Percentiles rank a stretch among this genome's conserved stretches.
These are phyloP conservation scores for Saccopteryx leptura DNA, from an alignment of 2,113 vertebrate species.

Conservation along the genomic window DNA sequence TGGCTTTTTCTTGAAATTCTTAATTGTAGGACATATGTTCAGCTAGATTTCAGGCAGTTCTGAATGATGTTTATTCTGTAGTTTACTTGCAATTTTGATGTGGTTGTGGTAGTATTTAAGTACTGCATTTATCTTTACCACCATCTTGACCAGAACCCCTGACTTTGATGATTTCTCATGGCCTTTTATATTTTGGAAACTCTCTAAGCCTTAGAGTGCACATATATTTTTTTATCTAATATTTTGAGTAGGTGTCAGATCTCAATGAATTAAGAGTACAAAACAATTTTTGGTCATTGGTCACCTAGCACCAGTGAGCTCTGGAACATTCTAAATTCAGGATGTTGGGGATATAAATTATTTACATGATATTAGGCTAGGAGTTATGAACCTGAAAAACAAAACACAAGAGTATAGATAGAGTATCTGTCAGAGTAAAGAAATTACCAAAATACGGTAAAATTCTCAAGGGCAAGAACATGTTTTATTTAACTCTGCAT, in stretches of 20 bases:
- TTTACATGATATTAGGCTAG: background rate
- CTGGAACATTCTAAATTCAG: background rate
- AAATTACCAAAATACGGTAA: background rate
- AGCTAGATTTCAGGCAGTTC: background rate
- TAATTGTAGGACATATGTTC: background rate
- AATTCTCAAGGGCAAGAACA: background rate
- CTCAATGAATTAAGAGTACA: background rate
- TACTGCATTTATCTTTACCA: background rate
- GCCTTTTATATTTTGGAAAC: background rate
- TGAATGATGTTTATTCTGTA: background rate
- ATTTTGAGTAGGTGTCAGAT: background rate
- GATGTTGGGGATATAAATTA: background rate
- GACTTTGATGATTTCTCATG: background rate
- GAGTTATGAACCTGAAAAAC: background rate
- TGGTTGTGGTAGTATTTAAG: background rate
- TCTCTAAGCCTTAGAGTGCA: background rate
- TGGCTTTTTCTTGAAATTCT: background rate
- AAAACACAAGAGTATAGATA: background rate
- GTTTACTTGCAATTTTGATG: background rate
- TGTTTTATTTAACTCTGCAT: background rate
- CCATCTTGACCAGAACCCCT: background rate
- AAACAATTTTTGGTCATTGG: background rate
- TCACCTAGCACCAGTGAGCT: background rate
- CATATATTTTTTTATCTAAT: background rate
- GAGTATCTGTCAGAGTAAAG: background rate